Evolutionary conservation across 2,113 vertebrate species (phyloP), one percentile per base, ranked within the genome.

Genomic region (Psittacula cyanocephala): DNA sequence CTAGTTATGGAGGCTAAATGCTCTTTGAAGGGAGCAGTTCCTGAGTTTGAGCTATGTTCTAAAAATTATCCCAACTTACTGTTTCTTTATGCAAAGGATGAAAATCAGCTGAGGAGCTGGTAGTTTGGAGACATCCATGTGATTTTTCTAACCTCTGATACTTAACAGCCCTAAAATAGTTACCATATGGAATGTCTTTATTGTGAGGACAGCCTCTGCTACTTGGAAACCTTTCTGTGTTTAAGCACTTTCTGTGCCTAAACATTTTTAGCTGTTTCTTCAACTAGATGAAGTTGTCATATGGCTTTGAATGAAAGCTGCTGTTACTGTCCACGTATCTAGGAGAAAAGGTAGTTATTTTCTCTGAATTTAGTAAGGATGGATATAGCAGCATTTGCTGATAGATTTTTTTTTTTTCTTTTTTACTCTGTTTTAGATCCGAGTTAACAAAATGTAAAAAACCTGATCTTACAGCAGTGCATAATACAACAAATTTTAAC

Each of bases 71-170:
- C 15, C n/a, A 80, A 43, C 35, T 84, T 75, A 25, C 33, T 24
- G 88, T 71, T 91, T 82, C 35, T 76, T 74, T 70, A 35, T 84
- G 72, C 50, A 41, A 47, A 89, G 25, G 55, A 83, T 59, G 70
- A 92, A 92, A 94, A 86, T 93, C 72, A 92, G 43, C 55, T 75
- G 72, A 94, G 60, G 60, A 96, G 27, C 55, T 9, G 25, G 69
- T 92, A 81, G 55, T 93, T 90, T 86, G 64, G 74, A 94, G 83
- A 27, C 20, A 92, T 37, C 50, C 91, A 83, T 90, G 76, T 96
- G 88, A 88, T 95, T 96, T 94, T 33, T 88, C n/a, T 97, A 93
- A 92, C 91, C 91, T 93, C 68, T 93, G 95, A 81, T 92, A 59
- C 80, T 94, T 94, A 83, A 62, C 86, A 81, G 60, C 69, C 86